Percentiles rank a stretch among this genome's conserved stretches.
phyloP scores from a whole-genome alignment of 2,888 invertebrate genomes.

The Drosophila mimica region DNA sequence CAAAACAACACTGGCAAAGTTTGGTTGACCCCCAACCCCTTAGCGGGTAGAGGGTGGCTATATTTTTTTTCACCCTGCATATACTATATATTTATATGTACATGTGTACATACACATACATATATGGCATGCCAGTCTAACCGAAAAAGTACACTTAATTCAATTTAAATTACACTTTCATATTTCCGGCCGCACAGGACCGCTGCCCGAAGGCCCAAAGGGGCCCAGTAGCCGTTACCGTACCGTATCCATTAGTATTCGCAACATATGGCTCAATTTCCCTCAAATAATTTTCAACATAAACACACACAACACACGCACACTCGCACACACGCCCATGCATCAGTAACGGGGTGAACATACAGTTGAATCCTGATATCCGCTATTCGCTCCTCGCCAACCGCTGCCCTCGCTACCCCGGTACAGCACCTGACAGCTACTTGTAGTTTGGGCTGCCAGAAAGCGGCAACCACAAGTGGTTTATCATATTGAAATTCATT shows the following conservation, averaged over 20 bases:
- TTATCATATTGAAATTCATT: conserved; percentile 82
- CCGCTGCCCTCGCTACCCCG: neutral
- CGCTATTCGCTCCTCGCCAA: neutral
- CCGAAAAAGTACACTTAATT: conserved; percentile 78
- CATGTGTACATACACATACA: neutral
- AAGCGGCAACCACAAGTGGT: conserved; percentile 81
- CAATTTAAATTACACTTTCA: conserved; percentile 83
- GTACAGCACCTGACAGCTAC: conserved; percentile 23
- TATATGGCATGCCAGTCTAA: conserved; percentile 23
- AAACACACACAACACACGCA: conserved; percentile 32
- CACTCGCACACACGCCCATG: conserved; percentile 29
- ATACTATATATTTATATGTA: neutral
- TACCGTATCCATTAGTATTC: conserved; percentile 78
- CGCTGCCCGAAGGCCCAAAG: conserved; percentile 7
- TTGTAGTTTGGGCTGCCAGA: neutral
- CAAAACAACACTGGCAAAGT: conserved; percentile 27
- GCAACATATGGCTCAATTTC: conserved; percentile 84
- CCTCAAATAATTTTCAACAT: conserved; percentile 68
- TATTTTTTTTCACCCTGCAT: neutral
- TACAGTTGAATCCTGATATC: neutral
- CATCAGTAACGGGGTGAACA: conserved; percentile 16
- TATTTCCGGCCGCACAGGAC: conserved; percentile 67
- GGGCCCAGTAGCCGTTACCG: conserved; percentile 5
- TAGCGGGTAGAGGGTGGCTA: conserved; percentile 10
- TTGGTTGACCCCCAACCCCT: conserved; percentile 5